These are phyloP conservation scores for Ptychochromis oligacanthus DNA, from an alignment of 2,113 vertebrate species.

Conservation along the genomic window DNA sequence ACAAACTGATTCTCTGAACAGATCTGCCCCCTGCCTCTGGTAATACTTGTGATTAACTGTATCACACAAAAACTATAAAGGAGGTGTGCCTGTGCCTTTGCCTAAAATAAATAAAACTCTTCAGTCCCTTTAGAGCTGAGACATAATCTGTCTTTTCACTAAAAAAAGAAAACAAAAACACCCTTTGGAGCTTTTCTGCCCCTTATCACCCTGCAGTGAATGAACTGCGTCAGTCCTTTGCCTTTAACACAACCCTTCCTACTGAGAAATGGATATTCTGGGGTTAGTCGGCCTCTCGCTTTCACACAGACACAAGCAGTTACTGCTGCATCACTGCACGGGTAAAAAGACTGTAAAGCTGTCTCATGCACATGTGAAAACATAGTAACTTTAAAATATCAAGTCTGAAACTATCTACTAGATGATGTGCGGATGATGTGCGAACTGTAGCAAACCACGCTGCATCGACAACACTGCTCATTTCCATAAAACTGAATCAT, in stretches of 20 bases:
- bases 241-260: slow-evolving; percentile 13
- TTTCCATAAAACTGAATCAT: slow-evolving; percentile 22
- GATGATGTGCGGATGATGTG: not conserved
- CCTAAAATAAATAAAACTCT: slow-evolving; percentile 1
- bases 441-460: slow-evolving; percentile 7
- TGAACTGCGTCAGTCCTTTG: slow-evolving; percentile 23
- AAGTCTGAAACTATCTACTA: not conserved
- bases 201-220: not conserved
- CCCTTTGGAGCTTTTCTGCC: not conserved
- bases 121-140: not conserved
- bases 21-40: not conserved
- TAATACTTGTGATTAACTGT: not conserved
- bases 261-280: slow-evolving; percentile 31
- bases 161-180: not conserved
- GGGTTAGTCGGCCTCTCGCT: not conserved
- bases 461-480: not conserved
- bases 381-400: not conserved
- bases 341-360: not conserved
- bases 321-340: slow-evolving; percentile 44
- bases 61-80: not conserved
- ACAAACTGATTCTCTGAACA: not conserved
- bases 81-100: not conserved
- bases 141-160: not conserved
- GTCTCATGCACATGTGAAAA: not conserved
- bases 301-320: slow-evolving; percentile 15